Conservation (phyloP, 2,888 invertebrate species). For the Leptinotarsa peninsularis region DNA sequence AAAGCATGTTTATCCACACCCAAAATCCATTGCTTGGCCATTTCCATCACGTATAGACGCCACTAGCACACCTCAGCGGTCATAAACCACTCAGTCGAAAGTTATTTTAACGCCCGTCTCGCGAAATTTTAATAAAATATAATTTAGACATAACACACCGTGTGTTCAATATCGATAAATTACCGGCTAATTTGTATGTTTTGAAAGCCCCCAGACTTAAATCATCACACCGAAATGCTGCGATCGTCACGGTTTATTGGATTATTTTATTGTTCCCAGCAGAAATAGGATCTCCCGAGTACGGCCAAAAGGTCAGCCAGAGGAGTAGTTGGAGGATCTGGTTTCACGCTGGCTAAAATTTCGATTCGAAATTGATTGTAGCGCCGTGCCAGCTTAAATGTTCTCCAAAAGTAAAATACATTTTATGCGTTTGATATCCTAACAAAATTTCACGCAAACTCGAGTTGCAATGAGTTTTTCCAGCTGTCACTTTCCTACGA, state of each 20-base stretch:
- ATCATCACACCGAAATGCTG: background rate
- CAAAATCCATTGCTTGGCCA: constrained; percentile 8
- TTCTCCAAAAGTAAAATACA: background rate
- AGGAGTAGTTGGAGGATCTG: background rate
- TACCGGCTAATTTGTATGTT: constrained; percentile 33
- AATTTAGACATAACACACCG: constrained; percentile 40
- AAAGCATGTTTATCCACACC: background rate
- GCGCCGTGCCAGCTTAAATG: background rate
- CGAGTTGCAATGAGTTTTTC: too few species aligned
- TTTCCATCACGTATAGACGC: constrained; percentile 17
- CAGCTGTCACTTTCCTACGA: too few species aligned
- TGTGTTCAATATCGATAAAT: constrained; percentile 37
- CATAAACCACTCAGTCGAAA: background rate
- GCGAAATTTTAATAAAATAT: constrained; percentile 33
- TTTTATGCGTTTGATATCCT: too few species aligned
- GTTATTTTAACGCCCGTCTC: constrained; percentile 29
- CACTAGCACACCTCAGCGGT: background rate
- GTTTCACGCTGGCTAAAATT: background rate
- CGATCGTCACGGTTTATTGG: constrained; percentile 10
- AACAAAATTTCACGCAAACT: too few species aligned
- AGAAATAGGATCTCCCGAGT: background rate
- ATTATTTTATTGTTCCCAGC: constrained; percentile 13
- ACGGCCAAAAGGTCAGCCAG: background rate
- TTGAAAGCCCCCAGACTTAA: constrained; percentile 28
- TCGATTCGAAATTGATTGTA: background rate